phyloP scores from a whole-genome alignment of 2,113 vertebrate species.

The Apodemus sylvaticus region DNA sequence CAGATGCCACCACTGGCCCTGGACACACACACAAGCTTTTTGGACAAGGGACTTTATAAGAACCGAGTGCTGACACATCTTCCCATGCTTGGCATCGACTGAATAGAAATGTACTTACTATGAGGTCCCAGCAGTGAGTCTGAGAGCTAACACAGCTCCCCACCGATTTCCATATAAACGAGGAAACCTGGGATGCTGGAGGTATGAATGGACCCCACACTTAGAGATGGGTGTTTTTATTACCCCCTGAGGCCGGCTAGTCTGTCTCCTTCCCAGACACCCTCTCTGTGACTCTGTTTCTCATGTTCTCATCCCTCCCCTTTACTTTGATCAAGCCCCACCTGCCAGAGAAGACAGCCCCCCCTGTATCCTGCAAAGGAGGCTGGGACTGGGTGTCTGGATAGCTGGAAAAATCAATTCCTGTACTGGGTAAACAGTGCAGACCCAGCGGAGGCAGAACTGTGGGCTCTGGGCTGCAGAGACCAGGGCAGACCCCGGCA shows the following conservation, averaged over 20 bases:
- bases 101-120: neutral
- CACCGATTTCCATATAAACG: slow-evolving; percentile 70
- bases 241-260: neutral
- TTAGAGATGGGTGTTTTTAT: neutral
- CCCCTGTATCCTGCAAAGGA: neutral
- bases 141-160: neutral
- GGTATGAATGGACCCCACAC: neutral
- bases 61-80: accelerated
- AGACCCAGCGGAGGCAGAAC: neutral
- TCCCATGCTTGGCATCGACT: accelerated
- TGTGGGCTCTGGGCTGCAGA: neutral
- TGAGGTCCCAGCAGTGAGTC: neutral
- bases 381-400: neutral
- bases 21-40: neutral
- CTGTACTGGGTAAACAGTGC: neutral
- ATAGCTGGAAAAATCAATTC: neutral
- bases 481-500: neutral
- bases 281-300: neutral
- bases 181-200: slow-evolving; percentile 16
- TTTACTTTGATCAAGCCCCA: accelerated
- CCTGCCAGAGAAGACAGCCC: neutral
- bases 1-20: too few species aligned
- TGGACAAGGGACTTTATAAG: too few species aligned
- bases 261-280: accelerated
- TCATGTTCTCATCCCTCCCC: neutral